Evolutionary conservation across 2,888 invertebrate species (phyloP).

Genomic region (Entomobrya multifasciata): DNA sequence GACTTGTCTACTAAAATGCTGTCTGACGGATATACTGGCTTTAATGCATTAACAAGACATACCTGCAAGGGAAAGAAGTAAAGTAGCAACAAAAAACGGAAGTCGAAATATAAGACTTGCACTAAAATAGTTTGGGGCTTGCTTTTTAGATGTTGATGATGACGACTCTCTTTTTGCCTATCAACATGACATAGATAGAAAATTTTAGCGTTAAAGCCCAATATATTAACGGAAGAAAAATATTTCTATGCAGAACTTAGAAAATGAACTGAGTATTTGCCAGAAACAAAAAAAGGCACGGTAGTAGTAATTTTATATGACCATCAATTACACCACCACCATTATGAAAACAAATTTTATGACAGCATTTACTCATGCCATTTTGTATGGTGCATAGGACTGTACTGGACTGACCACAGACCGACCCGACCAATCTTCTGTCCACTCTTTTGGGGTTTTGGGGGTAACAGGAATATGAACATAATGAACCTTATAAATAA

Average conservation of each 20-base stretch:
- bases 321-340: conserved; percentile 35
- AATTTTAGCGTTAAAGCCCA: neutral
- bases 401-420: too few relatives aligned
- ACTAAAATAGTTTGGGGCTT: conserved; percentile 43
- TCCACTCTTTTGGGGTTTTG: neutral
- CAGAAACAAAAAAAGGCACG: neutral
- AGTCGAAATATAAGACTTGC: conserved; percentile 57
- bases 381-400: conserved; percentile 60
- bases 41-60: conserved; percentile 68
- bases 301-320: conserved; percentile 54
- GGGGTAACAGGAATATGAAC: conserved; percentile 15
- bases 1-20: conserved; percentile 34
- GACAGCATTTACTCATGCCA: conserved; percentile 59
- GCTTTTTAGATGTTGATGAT: conserved; percentile 32
- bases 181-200: conserved; percentile 4
- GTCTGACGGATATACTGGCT: conserved; percentile 59
- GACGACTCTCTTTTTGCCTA: conserved; percentile 25
- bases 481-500: conserved; percentile 11
- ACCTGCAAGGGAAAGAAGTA: neutral
- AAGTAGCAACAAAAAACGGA: conserved; percentile 61
- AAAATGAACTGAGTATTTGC: neutral
- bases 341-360: conserved; percentile 63
- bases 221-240: conserved; percentile 1
- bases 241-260: conserved; percentile 19
- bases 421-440: conserved; percentile 18